Conservation (phyloP, 2,113 vertebrate genomes). For the Dasypus novemcinctus region DNA sequence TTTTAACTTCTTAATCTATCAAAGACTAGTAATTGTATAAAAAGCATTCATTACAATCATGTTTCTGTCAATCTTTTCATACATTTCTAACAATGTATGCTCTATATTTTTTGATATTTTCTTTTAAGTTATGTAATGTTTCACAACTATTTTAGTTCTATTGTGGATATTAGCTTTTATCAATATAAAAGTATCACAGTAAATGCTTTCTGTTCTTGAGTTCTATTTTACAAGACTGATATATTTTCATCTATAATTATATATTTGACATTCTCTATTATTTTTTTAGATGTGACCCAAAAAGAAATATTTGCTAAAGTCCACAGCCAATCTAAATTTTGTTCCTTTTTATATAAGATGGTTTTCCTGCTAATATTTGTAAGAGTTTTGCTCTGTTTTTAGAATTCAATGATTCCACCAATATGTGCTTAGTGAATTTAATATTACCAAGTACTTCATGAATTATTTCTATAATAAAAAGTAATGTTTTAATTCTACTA, state of each 20-base stretch:
- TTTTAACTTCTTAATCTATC: neutral
- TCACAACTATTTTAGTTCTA: neutral
- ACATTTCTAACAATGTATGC: neutral
- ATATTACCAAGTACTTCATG: neutral
- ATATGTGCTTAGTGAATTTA: neutral
- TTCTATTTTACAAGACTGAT: constrained; percentile 24
- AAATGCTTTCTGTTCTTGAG: neutral
- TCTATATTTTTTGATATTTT: neutral
- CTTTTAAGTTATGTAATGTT: neutral
- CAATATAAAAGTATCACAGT: neutral
- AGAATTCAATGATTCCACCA: neutral
- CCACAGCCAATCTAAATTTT: neutral
- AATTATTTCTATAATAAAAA: neutral
- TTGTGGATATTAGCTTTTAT: neutral
- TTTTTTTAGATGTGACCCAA: neutral
- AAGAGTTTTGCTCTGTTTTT: constrained; percentile 14
- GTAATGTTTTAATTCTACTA: neutral
- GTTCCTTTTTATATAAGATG: neutral
- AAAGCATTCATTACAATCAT: neutral
- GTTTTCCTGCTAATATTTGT: neutral
- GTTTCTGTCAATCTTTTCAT: neutral
- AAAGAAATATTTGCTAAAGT: neutral
- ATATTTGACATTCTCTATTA: neutral
- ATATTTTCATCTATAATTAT: neutral
- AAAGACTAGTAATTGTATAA: neutral